Evolutionary conservation across 1,140 invertebrate genomes (phyloP), one percentile per base, ranked within the genome.

Genomic region (Camponotus vicinus): DNA sequence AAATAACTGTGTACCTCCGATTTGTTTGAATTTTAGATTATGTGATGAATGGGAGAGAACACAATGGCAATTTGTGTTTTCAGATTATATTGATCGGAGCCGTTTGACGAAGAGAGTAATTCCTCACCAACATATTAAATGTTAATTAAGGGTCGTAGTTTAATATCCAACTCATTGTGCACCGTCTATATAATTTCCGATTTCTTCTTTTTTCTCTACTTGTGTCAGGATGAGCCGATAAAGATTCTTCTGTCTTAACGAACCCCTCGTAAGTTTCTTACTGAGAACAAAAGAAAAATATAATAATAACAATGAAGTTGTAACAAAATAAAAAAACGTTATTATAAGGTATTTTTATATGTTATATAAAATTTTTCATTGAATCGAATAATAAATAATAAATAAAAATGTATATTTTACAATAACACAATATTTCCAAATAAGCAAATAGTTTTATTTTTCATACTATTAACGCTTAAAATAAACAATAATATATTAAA

Each of bases 21-120:
- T 78, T 78, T 85, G 40, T 85, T 85, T 85, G 73, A 45, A 40
- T 40, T 55, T 1, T n/a, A 27, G 32, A 27, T 64, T 13, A 52
- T 18, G 40, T 61, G 70, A 15, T 71, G 37, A 71, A 49, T 63
- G 59, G 64, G n/a, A 40, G 21, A 15, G 49, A 75, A 61, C 27
- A 45, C 40, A 18, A 83, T 21, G 55, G 69, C 40, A 64, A 55
- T 13, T 83, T n/a, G 70, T n/a, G 15, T n/a, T 75, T 75, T 55
- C 40, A 75, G 52, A 27, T 34, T 75, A 83, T 63, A 71, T 83
- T 59, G 79, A 80, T 13, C 15, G 34, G 40, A 45, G 27, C 21
- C 52, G 5, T 63, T 61, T 3, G 5, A 18, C 42, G 9, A 21
- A 49, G 15, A 27, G 67, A 70, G 37, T 13, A 61, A 37, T 37